Evolutionary conservation across 2,888 invertebrate genomes (phyloP).

Genomic region (Brenthis daphne): DNA sequence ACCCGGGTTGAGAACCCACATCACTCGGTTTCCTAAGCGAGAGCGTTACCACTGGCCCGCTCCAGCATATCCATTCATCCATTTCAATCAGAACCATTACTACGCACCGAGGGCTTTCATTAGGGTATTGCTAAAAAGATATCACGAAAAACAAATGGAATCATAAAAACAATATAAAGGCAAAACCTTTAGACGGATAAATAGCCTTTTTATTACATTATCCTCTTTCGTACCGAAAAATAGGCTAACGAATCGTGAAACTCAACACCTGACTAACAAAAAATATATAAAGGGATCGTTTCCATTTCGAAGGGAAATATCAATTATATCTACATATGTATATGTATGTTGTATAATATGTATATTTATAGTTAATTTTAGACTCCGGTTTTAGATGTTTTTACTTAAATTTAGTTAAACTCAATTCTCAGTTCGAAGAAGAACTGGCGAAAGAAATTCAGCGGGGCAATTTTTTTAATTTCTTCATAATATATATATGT

Average conservation of each 20-base stretch:
- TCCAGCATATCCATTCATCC: too few relatives aligned
- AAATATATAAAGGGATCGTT: not conserved
- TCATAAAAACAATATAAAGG: slow-evolving; percentile 20
- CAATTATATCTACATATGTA: not conserved
- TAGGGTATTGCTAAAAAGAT: slow-evolving; percentile 5
- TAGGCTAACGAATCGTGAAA: slow-evolving; percentile 17
- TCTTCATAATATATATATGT: too few relatives aligned
- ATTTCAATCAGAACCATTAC: too few relatives aligned
- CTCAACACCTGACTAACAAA: slow-evolving; percentile 16
- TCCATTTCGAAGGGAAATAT: slow-evolving; percentile 2
- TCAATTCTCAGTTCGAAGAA: too few relatives aligned
- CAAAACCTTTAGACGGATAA: slow-evolving; percentile 20
- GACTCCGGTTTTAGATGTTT: too few relatives aligned
- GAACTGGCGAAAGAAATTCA: too few relatives aligned
- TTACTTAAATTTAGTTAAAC: too few relatives aligned
- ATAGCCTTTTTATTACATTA: slow-evolving; percentile 19
- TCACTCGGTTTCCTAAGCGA: too few relatives aligned
- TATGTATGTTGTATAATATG: not conserved
- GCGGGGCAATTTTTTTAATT: too few relatives aligned
- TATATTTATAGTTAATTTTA: not conserved
- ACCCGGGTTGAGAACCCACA: too few relatives aligned
- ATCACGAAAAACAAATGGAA: slow-evolving; percentile 1
- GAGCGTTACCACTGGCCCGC: too few relatives aligned
- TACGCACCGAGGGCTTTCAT: not conserved
- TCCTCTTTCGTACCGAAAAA: slow-evolving; percentile 8